These are phyloP conservation scores for Scyliorhinus canicula DNA, from an alignment of 2,797 vertebrate species.

Conservation along the genomic window DNA sequence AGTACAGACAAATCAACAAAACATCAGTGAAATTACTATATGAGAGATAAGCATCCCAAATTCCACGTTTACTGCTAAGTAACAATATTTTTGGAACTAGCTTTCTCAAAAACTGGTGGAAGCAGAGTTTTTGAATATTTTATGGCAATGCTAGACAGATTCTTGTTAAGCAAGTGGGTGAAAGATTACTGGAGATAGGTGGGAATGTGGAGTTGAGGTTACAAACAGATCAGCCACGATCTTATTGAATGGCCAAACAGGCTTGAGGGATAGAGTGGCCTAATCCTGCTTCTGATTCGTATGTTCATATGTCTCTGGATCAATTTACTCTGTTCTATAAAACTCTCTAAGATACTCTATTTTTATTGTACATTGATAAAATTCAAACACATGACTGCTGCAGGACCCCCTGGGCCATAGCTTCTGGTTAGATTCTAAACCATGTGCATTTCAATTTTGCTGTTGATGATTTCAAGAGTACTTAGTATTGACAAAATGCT, in stretches of 20 bases:
- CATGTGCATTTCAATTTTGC: conserved; percentile 29
- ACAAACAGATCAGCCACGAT: too few species aligned
- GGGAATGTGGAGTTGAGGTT: too few species aligned
- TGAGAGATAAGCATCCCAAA: background rate
- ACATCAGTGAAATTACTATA: background rate
- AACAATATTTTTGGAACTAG: background rate
- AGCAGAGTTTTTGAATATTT: too few species aligned
- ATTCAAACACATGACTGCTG: background rate
- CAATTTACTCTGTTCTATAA: background rate
- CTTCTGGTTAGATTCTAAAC: conserved; percentile 1
- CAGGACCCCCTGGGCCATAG: background rate
- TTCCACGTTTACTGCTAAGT: background rate
- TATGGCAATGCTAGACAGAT: too few species aligned
- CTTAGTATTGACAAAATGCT: conserved; percentile 31
- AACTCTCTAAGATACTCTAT: background rate
- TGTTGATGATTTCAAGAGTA: conserved; percentile 30
- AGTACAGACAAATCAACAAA: background rate
- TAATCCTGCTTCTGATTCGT: too few species aligned
- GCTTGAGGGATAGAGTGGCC: too few species aligned
- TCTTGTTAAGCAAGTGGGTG: too few species aligned
- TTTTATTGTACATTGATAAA: background rate
- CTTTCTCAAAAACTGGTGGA: too few species aligned
- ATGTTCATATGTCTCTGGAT: background rate
- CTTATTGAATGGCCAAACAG: too few species aligned
- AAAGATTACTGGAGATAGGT: too few species aligned